These are phyloP conservation scores for Diarsia brunnea DNA, from an alignment of 2,888 invertebrate genomes.

Conservation along the genomic window DNA sequence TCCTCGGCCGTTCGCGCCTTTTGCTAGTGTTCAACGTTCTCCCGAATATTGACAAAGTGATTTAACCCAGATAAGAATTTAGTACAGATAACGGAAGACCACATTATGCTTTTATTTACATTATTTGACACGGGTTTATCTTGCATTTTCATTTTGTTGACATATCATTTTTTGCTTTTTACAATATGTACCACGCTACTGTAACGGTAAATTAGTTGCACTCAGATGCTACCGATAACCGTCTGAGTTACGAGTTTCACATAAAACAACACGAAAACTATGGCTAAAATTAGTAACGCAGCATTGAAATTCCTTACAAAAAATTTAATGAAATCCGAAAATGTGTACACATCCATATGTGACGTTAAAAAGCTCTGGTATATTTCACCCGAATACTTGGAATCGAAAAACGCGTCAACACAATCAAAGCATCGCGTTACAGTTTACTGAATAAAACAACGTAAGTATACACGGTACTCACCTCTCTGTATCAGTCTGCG, in stretches of 20 bases:
- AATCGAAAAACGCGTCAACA: conserved; percentile 50
- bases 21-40: conserved; percentile 27
- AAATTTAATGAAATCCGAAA: conserved; percentile 9
- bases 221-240: background rate
- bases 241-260: background rate
- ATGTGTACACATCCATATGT: conserved; percentile 47
- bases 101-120: conserved; percentile 41
- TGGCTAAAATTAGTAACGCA: conserved; percentile 14
- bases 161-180: background rate
- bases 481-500: conserved; percentile 53
- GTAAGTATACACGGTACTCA: conserved; percentile 52
- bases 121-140: conserved; percentile 18
- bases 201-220: background rate
- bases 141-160: conserved; percentile 13
- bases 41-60: conserved; percentile 41
- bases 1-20: conserved; percentile 42
- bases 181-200: background rate
- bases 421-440: conserved; percentile 35
- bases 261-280: conserved; percentile 7
- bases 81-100: conserved; percentile 27
- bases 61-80: conserved; percentile 44
- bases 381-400: conserved; percentile 36
- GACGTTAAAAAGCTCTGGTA: conserved; percentile 52
- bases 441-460: conserved; percentile 40
- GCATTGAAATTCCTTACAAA: background rate